Base-by-base conservation (phyloP, 2,113 vertebrate species). In the Pelobates fuscus region DNA sequence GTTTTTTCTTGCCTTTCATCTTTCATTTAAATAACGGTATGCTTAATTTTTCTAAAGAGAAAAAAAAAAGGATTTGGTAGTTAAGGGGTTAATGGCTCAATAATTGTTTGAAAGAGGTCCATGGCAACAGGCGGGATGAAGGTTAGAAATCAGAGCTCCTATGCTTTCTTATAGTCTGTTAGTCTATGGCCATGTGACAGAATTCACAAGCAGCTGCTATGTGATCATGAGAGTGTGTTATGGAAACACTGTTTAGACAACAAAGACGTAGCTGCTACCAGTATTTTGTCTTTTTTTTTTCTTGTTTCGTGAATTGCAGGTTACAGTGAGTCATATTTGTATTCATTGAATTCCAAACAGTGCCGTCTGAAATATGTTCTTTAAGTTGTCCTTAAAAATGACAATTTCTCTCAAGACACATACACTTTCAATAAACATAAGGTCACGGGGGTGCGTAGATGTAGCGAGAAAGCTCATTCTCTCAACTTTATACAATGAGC, bases 401-500 rank as follows among this genome's bases (percentile, higher is more conserved):
- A 63, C 54, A 71, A 49, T 71, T 52, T 71, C 59, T 63, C 59
- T 52, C 18, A 44, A 49, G 25, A 29, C 59, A 63, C 59, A 29
- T 71, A 71, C 26, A 60, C 59, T 29, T 62, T 61, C 59, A 63
- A 63, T 71, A 71, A 63, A 32, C 44, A 71, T 62, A 61, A 71
- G 70, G 70, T 52, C 59, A 71, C 58, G 25, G 70, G 25, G 20
- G 25, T 23, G 32, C 44, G 21, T 15, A 57, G 59, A 71, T 17
- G 43, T 17, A 65, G 32, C 24, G 37, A 65, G 62, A 6, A 43
- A 43, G 37, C n/a, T 65, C 37, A 24, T 65, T 65, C 62, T 43
- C 37, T 43, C 20, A 24, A 21, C 37, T 65, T 65, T 65, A 37
- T 65, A 65, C 62, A 65, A 65, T 65, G n/a, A 8, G 14, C 24